These are phyloP conservation scores for Bradypodion pumilum DNA, from an alignment of 2,797 vertebrate genomes.

Conservation along the genomic window DNA sequence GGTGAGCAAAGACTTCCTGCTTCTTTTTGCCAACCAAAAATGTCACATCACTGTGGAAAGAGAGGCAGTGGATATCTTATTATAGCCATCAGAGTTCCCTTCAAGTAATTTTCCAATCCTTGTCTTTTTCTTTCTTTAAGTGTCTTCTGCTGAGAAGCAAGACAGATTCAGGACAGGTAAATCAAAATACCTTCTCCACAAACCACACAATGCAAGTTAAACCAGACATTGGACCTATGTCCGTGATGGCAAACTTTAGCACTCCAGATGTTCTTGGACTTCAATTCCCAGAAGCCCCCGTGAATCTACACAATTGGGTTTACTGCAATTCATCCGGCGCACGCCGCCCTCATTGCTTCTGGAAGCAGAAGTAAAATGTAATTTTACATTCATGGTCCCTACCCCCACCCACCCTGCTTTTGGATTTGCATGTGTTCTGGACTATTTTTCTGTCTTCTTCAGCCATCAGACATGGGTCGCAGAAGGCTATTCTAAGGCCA, in stretches of 20 bases:
- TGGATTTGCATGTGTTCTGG: neutral
- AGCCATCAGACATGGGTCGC: too few species aligned
- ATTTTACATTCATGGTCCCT: too few species aligned
- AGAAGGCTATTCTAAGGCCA: neutral
- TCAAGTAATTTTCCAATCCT: neutral
- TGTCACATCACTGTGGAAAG: conserved; percentile 67
- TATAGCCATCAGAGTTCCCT: neutral
- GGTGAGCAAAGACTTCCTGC: conserved; percentile 72
- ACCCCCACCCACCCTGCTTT: too few species aligned
- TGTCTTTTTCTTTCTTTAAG: neutral
- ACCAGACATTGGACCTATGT: neutral
- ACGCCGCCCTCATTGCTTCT: too few species aligned
- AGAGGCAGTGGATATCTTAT: neutral
- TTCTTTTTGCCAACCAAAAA: conserved; percentile 73
- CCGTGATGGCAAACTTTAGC: too few species aligned
- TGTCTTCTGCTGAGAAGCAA: neutral
- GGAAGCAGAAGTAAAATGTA: too few species aligned
- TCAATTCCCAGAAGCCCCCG: too few species aligned
- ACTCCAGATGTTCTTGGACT: too few species aligned
- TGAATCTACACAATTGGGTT: too few species aligned
- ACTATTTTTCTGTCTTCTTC: neutral
- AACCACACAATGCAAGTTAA: neutral
- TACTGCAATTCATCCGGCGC: too few species aligned
- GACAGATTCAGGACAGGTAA: neutral
- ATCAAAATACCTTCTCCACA: neutral